Conservation (phyloP, 1,140 invertebrate species). For the Ectropis grisescens region DNA sequence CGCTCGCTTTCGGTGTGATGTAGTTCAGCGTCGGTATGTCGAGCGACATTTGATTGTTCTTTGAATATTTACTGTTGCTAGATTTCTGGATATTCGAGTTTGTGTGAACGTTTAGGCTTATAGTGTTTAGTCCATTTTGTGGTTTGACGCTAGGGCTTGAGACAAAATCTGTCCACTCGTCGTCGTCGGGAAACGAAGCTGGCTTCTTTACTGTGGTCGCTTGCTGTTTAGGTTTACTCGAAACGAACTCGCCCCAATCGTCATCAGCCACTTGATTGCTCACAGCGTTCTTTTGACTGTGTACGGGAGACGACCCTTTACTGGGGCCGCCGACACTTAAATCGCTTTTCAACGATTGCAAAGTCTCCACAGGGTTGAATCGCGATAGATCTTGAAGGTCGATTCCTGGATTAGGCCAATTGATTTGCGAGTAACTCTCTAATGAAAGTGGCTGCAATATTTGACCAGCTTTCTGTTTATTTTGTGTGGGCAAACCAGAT, state of each 20-base stretch:
- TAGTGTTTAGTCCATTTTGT: constrained; percentile 53
- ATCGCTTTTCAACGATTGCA: constrained; percentile 54
- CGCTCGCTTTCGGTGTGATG: constrained; percentile 48
- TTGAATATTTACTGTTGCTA: constrained; percentile 25
- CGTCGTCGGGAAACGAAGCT: constrained; percentile 57
- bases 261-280: constrained; percentile 55
- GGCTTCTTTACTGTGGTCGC: constrained; percentile 33
- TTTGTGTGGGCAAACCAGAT: constrained; percentile 13
- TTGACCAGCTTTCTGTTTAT: constrained; percentile 47
- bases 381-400: constrained; percentile 74
- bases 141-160: constrained; percentile 65
- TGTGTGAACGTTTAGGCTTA: constrained; percentile 55
- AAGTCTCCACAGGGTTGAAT: constrained; percentile 66
- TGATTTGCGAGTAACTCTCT: constrained; percentile 70
- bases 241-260: constrained; percentile 74
- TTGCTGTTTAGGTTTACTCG: constrained; percentile 55
- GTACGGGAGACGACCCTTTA: constrained; percentile 35
- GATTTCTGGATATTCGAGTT: constrained; percentile 46
- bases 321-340: constrained; percentile 19
- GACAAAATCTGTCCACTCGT: constrained; percentile 77
- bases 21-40: constrained; percentile 56
- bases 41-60: constrained; percentile 33
- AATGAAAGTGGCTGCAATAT: constrained; percentile 63
- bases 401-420: constrained; percentile 76
- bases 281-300: constrained; percentile 24